These are phyloP conservation scores for Abramis brama DNA, from an alignment of 2,113 vertebrate genomes.

Conservation along the genomic window DNA sequence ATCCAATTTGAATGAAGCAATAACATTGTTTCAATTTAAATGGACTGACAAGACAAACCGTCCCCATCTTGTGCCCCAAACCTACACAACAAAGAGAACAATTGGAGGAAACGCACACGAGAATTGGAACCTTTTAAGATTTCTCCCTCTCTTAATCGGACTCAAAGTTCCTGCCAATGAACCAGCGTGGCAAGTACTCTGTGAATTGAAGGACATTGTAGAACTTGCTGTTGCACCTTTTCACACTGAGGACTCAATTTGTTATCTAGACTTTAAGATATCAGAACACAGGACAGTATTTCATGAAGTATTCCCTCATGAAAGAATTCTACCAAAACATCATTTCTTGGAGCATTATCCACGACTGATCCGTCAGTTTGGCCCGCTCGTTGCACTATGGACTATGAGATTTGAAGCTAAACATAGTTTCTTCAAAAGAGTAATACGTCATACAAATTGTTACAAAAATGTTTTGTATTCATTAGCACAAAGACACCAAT, in stretches of 20 bases:
- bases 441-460: slow-evolving; percentile 43
- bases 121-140: not conserved
- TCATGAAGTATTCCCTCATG: slow-evolving; percentile 40
- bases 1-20: slow-evolving; percentile 9
- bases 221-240: too few relatives aligned
- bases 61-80: too few relatives aligned
- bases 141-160: not conserved
- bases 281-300: slow-evolving; percentile 29
- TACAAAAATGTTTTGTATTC: slow-evolving; percentile 46
- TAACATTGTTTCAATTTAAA: not conserved
- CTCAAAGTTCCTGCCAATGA: not conserved
- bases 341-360: slow-evolving; percentile 46
- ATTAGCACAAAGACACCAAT: slow-evolving; percentile 46
- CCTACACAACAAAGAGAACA: not conserved
- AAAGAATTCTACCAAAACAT: slow-evolving; percentile 41
- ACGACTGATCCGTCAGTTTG: too few relatives aligned
- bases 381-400: slow-evolving; percentile 9
- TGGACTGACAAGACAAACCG: too few relatives aligned
- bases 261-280: not conserved
- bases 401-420: slow-evolving; percentile 36
- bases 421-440: slow-evolving; percentile 42
- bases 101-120: too few relatives aligned
- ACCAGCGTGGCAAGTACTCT: not conserved
- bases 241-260: not conserved
- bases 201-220: slow-evolving; percentile 22